phyloP scores from a whole-genome alignment of 2,797 vertebrate genomes.

The Cynopterus sphinx region DNA sequence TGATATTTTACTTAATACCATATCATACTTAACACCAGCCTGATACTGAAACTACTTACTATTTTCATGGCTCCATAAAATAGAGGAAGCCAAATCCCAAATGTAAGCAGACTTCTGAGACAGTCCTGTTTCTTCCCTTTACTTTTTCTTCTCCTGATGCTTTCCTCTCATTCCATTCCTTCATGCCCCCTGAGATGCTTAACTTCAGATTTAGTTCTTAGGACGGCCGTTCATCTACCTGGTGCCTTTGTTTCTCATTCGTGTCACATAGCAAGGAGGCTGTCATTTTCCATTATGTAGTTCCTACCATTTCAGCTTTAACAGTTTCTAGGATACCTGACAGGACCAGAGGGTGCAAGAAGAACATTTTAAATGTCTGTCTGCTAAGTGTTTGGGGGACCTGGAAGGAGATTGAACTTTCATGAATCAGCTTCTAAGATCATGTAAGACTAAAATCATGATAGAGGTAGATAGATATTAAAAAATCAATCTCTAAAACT shows the following conservation, averaged over 20 bases:
- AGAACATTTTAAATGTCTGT: neutral
- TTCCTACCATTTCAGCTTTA: neutral
- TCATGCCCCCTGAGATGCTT: fast-evolving
- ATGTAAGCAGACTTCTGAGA: neutral
- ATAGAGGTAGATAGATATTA: neutral
- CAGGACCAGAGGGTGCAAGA: neutral
- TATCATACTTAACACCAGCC: neutral
- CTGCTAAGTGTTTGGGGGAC: neutral
- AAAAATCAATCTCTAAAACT: neutral
- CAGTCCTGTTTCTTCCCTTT: neutral
- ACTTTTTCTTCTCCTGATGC: neutral
- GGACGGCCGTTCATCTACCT: fast-evolving
- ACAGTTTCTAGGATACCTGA: neutral
- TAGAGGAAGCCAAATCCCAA: neutral
- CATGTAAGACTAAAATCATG: neutral
- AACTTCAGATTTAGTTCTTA: neutral
- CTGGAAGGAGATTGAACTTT: neutral
- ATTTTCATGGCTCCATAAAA: neutral
- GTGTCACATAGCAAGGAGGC: fast-evolving
- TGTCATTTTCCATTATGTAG: fast-evolving
- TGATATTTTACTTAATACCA: neutral
- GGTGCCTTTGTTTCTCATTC: neutral
- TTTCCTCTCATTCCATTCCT: neutral
- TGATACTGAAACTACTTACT: neutral
- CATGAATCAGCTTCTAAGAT: neutral